These are phyloP conservation scores for Phodopus roborovskii DNA, from an alignment of 2,113 vertebrate species.

Conservation along the genomic window DNA sequence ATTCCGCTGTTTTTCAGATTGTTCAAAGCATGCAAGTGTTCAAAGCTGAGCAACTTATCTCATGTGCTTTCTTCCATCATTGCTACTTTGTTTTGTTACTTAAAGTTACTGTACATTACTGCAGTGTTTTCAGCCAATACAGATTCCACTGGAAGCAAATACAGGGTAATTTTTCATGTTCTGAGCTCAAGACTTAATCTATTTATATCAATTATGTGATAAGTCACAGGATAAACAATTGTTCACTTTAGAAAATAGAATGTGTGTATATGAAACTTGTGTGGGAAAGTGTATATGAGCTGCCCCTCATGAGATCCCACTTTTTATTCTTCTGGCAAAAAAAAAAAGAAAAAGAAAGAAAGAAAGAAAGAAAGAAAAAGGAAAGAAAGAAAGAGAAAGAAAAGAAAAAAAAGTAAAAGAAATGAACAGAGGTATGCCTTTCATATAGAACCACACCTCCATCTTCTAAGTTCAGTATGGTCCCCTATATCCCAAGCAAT, in stretches of 20 bases:
- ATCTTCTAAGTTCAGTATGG: background rate
- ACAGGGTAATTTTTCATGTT: background rate
- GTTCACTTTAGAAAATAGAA: background rate
- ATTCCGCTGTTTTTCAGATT: background rate
- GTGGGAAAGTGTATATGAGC: background rate
- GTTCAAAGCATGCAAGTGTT: background rate
- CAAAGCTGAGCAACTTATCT: background rate
- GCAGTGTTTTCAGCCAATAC: background rate
- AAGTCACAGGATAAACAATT: background rate
- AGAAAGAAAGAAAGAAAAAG: too few species aligned
- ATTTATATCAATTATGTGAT: background rate
- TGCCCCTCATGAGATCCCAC: accelerated
- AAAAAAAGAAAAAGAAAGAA: too few species aligned
- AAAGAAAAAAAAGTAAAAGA: too few species aligned
- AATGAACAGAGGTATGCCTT: background rate
- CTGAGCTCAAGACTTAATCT: too few species aligned
- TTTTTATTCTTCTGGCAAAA: too few species aligned
- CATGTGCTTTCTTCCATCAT: background rate
- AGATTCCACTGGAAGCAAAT: background rate
- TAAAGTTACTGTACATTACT: background rate
- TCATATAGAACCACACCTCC: too few species aligned
- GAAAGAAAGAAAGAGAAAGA: too few species aligned
- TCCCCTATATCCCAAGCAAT: background rate
- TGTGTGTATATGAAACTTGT: too few species aligned
- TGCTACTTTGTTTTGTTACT: background rate